These are phyloP conservation scores for Eustalomyia histrio DNA, from an alignment of 2,888 invertebrate genomes.

Conservation along the genomic window DNA sequence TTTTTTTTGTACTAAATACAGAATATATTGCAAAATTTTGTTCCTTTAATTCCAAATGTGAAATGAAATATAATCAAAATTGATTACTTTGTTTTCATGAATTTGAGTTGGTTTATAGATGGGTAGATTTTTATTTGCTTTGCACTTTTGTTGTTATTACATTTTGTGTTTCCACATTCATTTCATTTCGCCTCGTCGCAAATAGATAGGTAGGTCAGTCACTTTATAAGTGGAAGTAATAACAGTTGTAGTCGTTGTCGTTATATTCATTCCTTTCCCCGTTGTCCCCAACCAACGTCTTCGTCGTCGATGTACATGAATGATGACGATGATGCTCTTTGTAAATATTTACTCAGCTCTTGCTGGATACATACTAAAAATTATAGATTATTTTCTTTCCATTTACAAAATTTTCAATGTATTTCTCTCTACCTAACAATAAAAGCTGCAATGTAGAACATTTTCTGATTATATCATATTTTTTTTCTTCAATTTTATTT, in stretches of 20 bases:
- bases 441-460: constrained; percentile 62
- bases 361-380: constrained; percentile 66
- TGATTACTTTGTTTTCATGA: constrained; percentile 55
- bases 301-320: constrained; percentile 26
- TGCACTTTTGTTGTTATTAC: constrained; percentile 38
- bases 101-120: constrained; percentile 58
- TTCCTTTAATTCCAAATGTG: constrained; percentile 28
- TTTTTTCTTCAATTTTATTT: constrained; percentile 37
- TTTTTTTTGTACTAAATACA: background rate
- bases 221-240: constrained; percentile 62
- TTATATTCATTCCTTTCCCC: constrained; percentile 37
- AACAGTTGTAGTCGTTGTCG: constrained; percentile 36
- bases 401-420: constrained; percentile 65
- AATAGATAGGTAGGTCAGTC: constrained; percentile 64
- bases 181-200: constrained; percentile 46
- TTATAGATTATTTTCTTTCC: constrained; percentile 66
- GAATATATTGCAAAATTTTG: constrained; percentile 38
- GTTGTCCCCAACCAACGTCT: constrained; percentile 31
- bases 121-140: constrained; percentile 59
- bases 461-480: constrained; percentile 64
- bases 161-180: constrained; percentile 45
- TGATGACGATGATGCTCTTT: constrained; percentile 62
- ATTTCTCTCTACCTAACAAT: constrained; percentile 58
- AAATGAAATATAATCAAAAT: constrained; percentile 55
- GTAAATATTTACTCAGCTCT: constrained; percentile 66